A percentile compares a stretch with the other conserved stretches of the same genome.
Conservation (phyloP, 2,797 vertebrate species). For the Dendrocincla tyrannina region DNA sequence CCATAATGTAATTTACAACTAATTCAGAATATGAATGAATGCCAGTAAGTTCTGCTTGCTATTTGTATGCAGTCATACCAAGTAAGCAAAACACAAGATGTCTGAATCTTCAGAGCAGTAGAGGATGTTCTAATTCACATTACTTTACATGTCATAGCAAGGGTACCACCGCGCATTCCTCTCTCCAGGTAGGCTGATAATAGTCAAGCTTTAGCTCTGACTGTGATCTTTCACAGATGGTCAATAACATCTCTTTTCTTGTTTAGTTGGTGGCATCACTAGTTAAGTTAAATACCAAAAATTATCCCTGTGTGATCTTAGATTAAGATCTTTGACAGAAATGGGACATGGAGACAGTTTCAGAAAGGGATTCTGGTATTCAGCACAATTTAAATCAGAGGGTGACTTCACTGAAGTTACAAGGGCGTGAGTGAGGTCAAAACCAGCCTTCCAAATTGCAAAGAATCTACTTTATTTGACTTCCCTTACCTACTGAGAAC, state of each 20-base stretch:
- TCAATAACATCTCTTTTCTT: not conserved
- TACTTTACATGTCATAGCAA: not conserved
- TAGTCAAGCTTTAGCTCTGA: not conserved
- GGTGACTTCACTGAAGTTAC: not conserved
- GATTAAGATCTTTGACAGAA: not conserved
- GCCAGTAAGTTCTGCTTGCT: not conserved
- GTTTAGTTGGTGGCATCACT: not conserved
- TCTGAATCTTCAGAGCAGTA: not conserved
- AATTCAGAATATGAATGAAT: not conserved
- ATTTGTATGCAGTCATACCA: not conserved
- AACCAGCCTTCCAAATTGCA: not conserved
- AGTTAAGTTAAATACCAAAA: not conserved
- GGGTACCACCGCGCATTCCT: not conserved
- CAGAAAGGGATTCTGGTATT: not conserved
- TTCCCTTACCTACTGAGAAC: not conserved
- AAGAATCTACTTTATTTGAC: not conserved
- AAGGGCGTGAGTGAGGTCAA: not conserved
- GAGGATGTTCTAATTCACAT: not conserved
- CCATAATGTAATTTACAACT: not conserved
- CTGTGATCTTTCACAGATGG: not conserved
- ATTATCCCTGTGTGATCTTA: not conserved
- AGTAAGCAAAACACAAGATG: not conserved
- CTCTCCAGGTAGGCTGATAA: not conserved
- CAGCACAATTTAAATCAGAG: not conserved
- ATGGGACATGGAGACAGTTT: not conserved